Evolutionary conservation across 2,888 invertebrate genomes (phyloP).

Genomic region (Protophormia terraenovae): DNA sequence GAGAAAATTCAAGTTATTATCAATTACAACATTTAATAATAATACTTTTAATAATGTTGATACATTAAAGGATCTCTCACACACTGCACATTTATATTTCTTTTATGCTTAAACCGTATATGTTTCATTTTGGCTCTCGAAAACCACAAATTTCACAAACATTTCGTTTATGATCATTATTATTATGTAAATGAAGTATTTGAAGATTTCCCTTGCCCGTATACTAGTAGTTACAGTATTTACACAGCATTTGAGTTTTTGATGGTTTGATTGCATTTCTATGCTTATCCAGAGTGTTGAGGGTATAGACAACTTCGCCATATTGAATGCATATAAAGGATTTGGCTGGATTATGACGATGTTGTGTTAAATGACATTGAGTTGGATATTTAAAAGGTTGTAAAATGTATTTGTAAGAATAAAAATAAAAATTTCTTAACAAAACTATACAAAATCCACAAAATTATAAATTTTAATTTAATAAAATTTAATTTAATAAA

Average conservation of each 20-base stretch:
- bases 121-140: conserved; percentile 49
- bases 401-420: background rate
- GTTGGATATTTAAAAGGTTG: conserved; percentile 48
- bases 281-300: conserved; percentile 26
- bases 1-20: too few relatives aligned
- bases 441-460: background rate
- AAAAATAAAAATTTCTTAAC: background rate
- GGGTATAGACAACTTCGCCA: conserved; percentile 42
- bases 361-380: conserved; percentile 10
- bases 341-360: conserved; percentile 54
- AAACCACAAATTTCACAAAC: conserved; percentile 64
- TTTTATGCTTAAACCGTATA: conserved; percentile 66
- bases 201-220: conserved; percentile 17
- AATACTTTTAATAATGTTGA: conserved; percentile 62
- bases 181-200: conserved; percentile 54
- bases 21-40: background rate
- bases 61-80: conserved; percentile 55
- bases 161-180: conserved; percentile 34
- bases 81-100: conserved; percentile 63
- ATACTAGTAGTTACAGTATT: conserved; percentile 48
- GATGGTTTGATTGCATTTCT: conserved; percentile 32
- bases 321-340: conserved; percentile 49
- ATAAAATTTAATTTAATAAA: too few relatives aligned
- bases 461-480: background rate
- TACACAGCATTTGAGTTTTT: conserved; percentile 38